phyloP scores from a whole-genome alignment of 1,140 invertebrate species.

The Maconellicoccus hirsutus region DNA sequence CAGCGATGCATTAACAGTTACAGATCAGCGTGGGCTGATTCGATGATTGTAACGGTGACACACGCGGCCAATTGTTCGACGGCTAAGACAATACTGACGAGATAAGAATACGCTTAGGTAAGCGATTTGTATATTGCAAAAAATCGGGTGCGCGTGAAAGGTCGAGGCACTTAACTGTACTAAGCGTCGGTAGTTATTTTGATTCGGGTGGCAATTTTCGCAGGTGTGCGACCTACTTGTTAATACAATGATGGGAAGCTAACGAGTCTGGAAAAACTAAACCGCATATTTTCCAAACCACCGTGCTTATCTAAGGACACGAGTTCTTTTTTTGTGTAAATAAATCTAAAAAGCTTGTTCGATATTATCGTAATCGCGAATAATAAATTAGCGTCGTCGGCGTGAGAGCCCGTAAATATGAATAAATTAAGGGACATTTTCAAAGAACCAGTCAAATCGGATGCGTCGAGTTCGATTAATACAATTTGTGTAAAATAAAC shows the following conservation, averaged over 20 bases:
- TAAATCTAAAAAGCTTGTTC: no score
- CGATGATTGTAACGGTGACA: constrained; percentile 1
- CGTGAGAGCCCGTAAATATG: no score
- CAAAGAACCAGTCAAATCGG: no score
- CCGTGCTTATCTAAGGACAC: no score
- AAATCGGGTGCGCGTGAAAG: not conserved
- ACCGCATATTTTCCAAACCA: not conserved
- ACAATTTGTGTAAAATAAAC: not conserved
- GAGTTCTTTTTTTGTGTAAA: no score
- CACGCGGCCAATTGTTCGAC: not conserved
- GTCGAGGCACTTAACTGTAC: not conserved
- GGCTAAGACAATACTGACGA: not conserved
- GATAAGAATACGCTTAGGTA: not conserved
- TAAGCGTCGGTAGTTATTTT: not conserved
- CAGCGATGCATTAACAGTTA: not conserved
- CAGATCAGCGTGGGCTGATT: not conserved
- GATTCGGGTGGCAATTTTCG: not conserved
- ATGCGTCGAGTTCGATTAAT: no score
- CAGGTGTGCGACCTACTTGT: not conserved
- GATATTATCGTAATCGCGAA: no score
- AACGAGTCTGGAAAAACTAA: not conserved
- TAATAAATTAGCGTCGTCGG: no score
- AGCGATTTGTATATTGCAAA: not conserved
- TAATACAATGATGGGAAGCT: not conserved
- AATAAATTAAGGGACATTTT: no score